These are phyloP conservation scores for Limnephilus lunatus DNA, from an alignment of 2,888 invertebrate species.

Conservation along the genomic window DNA sequence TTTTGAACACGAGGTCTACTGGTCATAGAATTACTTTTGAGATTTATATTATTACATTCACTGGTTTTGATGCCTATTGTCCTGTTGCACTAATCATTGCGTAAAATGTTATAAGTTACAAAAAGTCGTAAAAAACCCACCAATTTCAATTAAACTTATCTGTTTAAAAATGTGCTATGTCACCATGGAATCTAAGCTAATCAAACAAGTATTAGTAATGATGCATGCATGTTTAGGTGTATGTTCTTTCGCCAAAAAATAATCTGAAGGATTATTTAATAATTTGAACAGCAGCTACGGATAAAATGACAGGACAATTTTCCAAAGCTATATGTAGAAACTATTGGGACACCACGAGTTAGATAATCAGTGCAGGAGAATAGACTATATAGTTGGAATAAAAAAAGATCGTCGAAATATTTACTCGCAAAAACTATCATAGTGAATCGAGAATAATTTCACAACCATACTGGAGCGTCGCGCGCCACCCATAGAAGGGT, in stretches of 20 bases:
- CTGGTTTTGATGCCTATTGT: not conserved
- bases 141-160: not conserved
- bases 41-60: not conserved
- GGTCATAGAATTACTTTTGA: too few species aligned
- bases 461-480: not conserved
- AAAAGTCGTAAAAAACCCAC: not conserved
- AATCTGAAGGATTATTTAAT: not conserved
- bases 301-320: not conserved
- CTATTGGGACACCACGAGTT: not conserved
- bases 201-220: not conserved
- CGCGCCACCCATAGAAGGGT: not conserved
- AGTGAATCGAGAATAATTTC: constrained; percentile 15
- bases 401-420: not conserved
- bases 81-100: not conserved
- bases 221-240: not conserved
- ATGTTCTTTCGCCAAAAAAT: not conserved
- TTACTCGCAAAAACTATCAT: not conserved
- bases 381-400: too few species aligned
- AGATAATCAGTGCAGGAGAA: constrained; percentile 18
- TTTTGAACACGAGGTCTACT: too few species aligned
- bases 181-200: not conserved
- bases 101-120: not conserved
- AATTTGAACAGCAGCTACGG: too few species aligned
- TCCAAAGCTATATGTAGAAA: not conserved
- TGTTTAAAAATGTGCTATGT: not conserved